phyloP scores from a whole-genome alignment of 2,797 vertebrate species.

The Spondyliosoma cantharus region DNA sequence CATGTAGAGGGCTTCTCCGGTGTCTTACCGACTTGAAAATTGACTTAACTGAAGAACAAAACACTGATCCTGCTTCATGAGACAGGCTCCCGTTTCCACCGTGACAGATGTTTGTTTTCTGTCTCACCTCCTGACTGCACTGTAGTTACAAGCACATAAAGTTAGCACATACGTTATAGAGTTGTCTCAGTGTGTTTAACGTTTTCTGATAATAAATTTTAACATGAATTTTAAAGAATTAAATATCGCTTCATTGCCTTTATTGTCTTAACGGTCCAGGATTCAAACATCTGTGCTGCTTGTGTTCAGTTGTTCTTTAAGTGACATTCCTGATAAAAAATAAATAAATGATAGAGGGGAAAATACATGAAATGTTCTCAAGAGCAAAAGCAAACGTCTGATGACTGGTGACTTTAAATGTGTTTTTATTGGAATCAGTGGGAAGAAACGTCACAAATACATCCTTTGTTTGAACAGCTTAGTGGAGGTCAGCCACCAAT shows the following conservation, averaged over 20 bases:
- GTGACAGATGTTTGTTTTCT: background rate
- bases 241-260: background rate
- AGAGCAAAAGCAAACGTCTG: too few relatives aligned
- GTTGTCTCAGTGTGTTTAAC: background rate
- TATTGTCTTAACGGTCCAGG: background rate
- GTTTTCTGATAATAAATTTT: conserved; percentile 7
- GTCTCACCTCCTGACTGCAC: background rate
- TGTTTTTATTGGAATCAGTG: too few relatives aligned
- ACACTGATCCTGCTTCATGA: background rate
- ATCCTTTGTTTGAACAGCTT: too few relatives aligned
- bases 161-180: background rate
- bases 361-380: too few relatives aligned
- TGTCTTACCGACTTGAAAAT: too few relatives aligned
- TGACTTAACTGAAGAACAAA: too few relatives aligned
- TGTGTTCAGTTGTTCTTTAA: background rate
- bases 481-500: too few relatives aligned
- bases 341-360: background rate
- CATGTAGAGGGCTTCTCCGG: too few relatives aligned
- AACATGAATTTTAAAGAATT: background rate
- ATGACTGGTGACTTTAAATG: too few relatives aligned
- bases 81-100: background rate
- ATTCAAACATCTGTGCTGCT: background rate
- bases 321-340: background rate
- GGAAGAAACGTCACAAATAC: too few relatives aligned
- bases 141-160: background rate